Percentiles rank a stretch among this genome's conserved stretches.
phyloP scores from a whole-genome alignment of 2,797 vertebrate species.

The Eupleurogrammus muticus region DNA sequence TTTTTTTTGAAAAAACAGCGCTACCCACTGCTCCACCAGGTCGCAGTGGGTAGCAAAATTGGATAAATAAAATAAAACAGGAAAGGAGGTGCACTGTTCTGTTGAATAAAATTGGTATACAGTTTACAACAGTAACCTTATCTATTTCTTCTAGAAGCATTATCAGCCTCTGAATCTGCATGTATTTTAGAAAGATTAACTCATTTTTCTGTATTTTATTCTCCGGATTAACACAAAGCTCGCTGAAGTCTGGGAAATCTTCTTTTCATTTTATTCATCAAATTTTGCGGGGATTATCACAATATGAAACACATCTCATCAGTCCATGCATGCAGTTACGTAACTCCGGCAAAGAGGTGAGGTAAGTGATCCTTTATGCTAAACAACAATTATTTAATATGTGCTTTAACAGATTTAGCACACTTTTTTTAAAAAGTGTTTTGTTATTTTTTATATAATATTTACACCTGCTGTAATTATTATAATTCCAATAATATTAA shows the following conservation, averaged over 20 bases:
- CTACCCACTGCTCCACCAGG: too few relatives aligned
- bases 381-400: background rate
- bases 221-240: constrained; percentile 54
- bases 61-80: background rate
- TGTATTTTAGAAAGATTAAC: constrained; percentile 41
- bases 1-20: too few relatives aligned
- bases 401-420: background rate
- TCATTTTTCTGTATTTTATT: constrained; percentile 19
- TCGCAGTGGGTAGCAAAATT: too few relatives aligned
- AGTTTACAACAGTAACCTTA: background rate
- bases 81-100: background rate
- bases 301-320: constrained; percentile 37
- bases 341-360: constrained; percentile 17
- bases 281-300: constrained; percentile 44
- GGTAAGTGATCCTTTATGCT: background rate
- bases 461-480: too few relatives aligned
- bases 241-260: constrained; percentile 39
- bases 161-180: background rate
- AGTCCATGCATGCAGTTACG: background rate
- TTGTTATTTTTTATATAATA: background rate
- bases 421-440: too few relatives aligned
- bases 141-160: background rate
- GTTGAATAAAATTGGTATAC: background rate
- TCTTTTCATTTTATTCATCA: constrained; percentile 48
- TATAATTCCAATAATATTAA: too few relatives aligned